These are phyloP conservation scores for Noctua janthina DNA, from an alignment of 2,888 invertebrate genomes.

Conservation along the genomic window DNA sequence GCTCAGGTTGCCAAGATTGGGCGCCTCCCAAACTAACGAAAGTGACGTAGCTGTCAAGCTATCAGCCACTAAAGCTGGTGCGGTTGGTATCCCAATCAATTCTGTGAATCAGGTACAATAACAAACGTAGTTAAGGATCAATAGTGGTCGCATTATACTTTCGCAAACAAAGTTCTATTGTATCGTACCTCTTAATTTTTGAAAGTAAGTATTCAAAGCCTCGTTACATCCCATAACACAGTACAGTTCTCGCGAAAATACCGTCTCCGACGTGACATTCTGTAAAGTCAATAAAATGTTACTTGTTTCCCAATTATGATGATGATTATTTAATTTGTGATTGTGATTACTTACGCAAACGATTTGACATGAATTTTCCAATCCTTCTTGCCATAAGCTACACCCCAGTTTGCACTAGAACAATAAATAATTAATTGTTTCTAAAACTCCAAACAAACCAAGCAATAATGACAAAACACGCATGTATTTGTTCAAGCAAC, in stretches of 20 bases:
- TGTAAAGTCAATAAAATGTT: constrained; percentile 76
- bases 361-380: constrained; percentile 94
- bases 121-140: not conserved
- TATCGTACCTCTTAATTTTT: constrained; percentile 92
- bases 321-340: constrained; percentile 19
- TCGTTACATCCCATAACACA: constrained; percentile 96
- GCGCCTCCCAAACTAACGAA: constrained; percentile 95
- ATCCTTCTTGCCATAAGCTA: constrained; percentile 93
- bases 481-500: constrained; percentile 32
- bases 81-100: constrained; percentile 92
- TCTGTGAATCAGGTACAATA: constrained; percentile 76
- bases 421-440: constrained; percentile 65
- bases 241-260: constrained; percentile 93
- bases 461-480: constrained; percentile 14
- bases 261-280: constrained; percentile 93
- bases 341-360: constrained; percentile 94
- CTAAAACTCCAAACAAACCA: constrained; percentile 13
- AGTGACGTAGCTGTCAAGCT: constrained; percentile 94
- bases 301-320: not conserved
- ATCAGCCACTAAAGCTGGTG: constrained; percentile 95
- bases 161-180: not conserved
- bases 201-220: constrained; percentile 94
- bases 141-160: not conserved
- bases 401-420: constrained; percentile 96
- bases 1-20: constrained; percentile 88